These are phyloP conservation scores for Apomyelois bistriatella DNA, from an alignment of 2,888 invertebrate genomes.

Conservation along the genomic window DNA sequence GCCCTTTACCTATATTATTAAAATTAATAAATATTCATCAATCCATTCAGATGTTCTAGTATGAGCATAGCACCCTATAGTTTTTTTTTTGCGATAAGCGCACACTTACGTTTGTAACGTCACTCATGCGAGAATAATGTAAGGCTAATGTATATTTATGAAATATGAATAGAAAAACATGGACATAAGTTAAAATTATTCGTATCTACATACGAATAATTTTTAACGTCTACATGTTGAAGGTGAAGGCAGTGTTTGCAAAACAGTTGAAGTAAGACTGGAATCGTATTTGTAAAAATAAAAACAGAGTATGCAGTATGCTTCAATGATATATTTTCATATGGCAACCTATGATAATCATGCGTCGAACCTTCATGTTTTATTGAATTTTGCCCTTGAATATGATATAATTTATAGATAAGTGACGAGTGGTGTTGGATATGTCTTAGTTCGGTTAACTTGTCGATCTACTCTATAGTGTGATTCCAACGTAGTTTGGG, in stretches of 20 bases:
- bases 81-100: not conserved
- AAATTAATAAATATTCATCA: not conserved
- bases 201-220: too few relatives aligned
- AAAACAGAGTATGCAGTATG: too few relatives aligned
- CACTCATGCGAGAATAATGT: constrained; percentile 7
- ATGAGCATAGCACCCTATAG: not conserved
- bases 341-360: too few relatives aligned
- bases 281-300: not conserved
- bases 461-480: too few relatives aligned
- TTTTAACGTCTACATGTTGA: too few relatives aligned
- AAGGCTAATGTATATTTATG: constrained; percentile 5
- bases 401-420: too few relatives aligned
- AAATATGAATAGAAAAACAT: not conserved
- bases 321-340: too few relatives aligned
- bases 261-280: not conserved
- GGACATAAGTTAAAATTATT: not conserved
- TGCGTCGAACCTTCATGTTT: too few relatives aligned
- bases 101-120: constrained; percentile 7
- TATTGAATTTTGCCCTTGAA: too few relatives aligned
- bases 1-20: not conserved
- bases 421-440: too few relatives aligned
- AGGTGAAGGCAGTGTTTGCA: not conserved
- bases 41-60: not conserved
- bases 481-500: too few relatives aligned
- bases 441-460: too few relatives aligned